Base-by-base conservation (phyloP, 2,888 invertebrate genomes). In the Omphaloscelis lunosa region DNA sequence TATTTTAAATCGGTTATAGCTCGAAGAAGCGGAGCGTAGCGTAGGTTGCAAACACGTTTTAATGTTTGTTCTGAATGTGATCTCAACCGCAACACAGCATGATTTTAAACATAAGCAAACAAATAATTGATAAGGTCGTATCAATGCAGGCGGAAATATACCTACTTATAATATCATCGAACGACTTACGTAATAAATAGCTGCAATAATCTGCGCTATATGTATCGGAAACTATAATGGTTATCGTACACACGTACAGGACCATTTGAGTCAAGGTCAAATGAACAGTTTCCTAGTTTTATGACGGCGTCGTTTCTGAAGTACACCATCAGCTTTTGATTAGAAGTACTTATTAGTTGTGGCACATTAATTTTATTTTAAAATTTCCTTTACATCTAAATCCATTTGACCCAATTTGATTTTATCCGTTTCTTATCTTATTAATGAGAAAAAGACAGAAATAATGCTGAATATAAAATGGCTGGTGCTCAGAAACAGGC, bases 51-150 rank as follows among this genome's bases (percentile, higher is more conserved):
- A 78, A 83, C 69, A 68, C 56, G 61, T 74, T 79, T 74, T 67
- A 83, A 70, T 69, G 76, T 53, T 69, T 80, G 80, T 74, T 81
- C 70, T 78, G 51, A 62, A 69, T 68, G 61, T 70, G 59, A 59
- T 75, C 69, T 76, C 61, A 70, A 80, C 29, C 39, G 34, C 79
- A 87, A 87, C 53, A 84, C 80, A 87, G 78, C 81, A 77, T 82
- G 78, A 72, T 65, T 63, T 75, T 75, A 82, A 79, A 80, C 68
- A 74, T 59, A 61, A 41, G 79, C 79, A 82, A 75, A 79, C 69
- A 79, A 75, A 34, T 68, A 69, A 58, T 77, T 62, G 71, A 77
- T 82, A 77, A 71, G 70, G 77, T 77, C 39, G 48, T 82, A 82
- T 80, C 82, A 71, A 66, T 77, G 34, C 67, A 68, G 27, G 51